Evolutionary conservation across 1,140 invertebrate species (phyloP), one percentile per base, ranked within the genome.

Genomic region (Vollenhovia emeryi): DNA sequence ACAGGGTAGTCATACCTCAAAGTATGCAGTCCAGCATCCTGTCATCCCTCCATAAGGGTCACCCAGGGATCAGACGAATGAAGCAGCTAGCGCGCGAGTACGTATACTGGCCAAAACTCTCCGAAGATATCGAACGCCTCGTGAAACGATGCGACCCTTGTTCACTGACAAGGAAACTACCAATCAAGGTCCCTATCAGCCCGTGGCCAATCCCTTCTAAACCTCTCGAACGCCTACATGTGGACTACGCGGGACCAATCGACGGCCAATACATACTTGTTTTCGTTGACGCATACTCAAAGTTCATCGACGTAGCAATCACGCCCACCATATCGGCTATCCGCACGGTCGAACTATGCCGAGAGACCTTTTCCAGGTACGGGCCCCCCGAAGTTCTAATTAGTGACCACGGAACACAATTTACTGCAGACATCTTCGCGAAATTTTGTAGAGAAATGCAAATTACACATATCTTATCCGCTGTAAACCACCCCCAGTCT

Each of bases 391-490:
- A 66, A 2, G 11, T 66, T 2, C 64, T 21, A 0, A 2, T 62
- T 1, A 62, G 13, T 4, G 33, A 66, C 18, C 60, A 64, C 7
- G 30, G 30, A 36, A 64, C 30, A 1, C 18, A 64, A 5, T 64
- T 64, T 4, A 64, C 30, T 0, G 21, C 64, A 6, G 33, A 36
- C 2, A 18, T 21, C 0, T 64, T 79, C 9, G 6, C n/a, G 0
- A 36, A 33, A 1, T n/a, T 78, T 4, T 78, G 59, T 27, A 78
- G 21, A 1, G 50, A 80, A 0, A 55, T 82, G n/a, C 66, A 71
- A 2, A 40, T 21, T 4, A 21, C 64, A 0, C 52, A 71, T 30
- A 15, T 59, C 3, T 1, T 71, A 0, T 45, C 5, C 33, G 18
- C 48, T 1, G 24, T 82, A 0, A 80, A 80, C 9, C 64, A 59